phyloP scores from a whole-genome alignment of 1,140 invertebrate species.

The Camponotus vicinus region DNA sequence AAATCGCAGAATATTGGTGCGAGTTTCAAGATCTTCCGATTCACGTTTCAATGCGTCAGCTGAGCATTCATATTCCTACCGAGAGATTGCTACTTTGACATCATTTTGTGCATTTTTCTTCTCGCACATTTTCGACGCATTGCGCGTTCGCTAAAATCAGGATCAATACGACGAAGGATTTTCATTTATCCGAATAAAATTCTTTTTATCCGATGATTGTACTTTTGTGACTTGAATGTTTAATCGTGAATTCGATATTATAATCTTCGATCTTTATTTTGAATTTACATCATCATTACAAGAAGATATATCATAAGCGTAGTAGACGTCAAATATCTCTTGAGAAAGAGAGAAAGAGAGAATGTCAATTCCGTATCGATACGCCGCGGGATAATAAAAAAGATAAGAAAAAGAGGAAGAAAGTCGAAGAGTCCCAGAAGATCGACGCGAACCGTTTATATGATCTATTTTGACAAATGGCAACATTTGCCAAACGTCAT shows the following conservation, averaged over 20 bases:
- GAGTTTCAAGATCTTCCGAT: constrained; percentile 30
- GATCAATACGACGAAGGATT: constrained; percentile 12
- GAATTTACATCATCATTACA: not conserved
- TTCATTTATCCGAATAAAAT: constrained; percentile 37
- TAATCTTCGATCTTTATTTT: constrained; percentile 12
- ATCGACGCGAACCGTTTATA: not conserved
- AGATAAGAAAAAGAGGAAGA: not conserved
- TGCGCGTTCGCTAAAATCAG: not conserved
- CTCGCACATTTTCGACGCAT: not conserved
- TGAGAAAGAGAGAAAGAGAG: not conserved
- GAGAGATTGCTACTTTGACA: constrained; percentile 30
- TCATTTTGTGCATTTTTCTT: constrained; percentile 11
- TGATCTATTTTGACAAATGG: constrained; percentile 11
- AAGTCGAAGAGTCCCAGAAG: not conserved
- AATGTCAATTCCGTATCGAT: constrained; percentile 18
- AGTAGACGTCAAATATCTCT: not conserved
- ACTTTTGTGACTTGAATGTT: not conserved
- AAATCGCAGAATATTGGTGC: constrained; percentile 24
- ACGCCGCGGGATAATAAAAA: not conserved
- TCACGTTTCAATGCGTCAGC: constrained; percentile 27
- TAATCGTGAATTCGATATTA: constrained; percentile 45
- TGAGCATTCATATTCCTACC: constrained; percentile 8
- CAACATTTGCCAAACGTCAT: constrained; percentile 35
- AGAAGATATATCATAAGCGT: not conserved
- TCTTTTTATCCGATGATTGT: constrained; percentile 38